Base-by-base conservation (phyloP, 1,140 invertebrate genomes). In the Popillia japonica region DNA sequence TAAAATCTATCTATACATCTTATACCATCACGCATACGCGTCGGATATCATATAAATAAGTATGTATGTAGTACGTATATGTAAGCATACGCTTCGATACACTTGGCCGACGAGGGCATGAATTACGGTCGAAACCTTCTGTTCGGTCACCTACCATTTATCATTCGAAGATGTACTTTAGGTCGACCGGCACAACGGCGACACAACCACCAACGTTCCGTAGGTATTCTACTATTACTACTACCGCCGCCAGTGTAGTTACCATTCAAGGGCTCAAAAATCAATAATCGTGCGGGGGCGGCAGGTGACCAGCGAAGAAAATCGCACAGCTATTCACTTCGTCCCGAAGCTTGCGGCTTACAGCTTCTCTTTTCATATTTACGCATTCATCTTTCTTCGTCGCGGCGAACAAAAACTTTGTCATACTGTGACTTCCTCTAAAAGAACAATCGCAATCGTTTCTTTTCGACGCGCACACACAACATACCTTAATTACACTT, bases 61-160 rank as follows among this genome's bases (percentile, higher is more conserved):
- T n/a, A n/a, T n/a, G n/a, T n/a, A n/a, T n/a, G n/a, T n/a, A n/a
- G n/a, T n/a, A n/a, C n/a, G n/a, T n/a, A n/a, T n/a, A n/a, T n/a
- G n/a, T 44, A 44, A 11, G 14, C 42, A 8, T 44, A 11, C 42
- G 14, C 42, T 44, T 44, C 42, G 14, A 44, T 44, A 44, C 9
- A n/a, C 14, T 44, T 8, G 42, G 9, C 42, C 9, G 10, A 6
- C 4, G 14, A 55, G 17, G 17, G 14, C 14, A 17, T 17, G 48
- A 55, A n/a, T 55, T 55, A 55, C 48, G 48, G 48, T 55, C 14
- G 14, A 14, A 55, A 55, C 48, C 48, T 17, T 55, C 48, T 55
- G 48, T 0, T 17, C 48, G 48, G 48, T 55, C 48, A n/a, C 48
- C 48, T 55, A 55, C 48, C 48, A 55, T 55, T 55, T 55, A 55